Conservation (phyloP, 2,888 invertebrate genomes). For the Eudasyphora cyanicolor region DNA sequence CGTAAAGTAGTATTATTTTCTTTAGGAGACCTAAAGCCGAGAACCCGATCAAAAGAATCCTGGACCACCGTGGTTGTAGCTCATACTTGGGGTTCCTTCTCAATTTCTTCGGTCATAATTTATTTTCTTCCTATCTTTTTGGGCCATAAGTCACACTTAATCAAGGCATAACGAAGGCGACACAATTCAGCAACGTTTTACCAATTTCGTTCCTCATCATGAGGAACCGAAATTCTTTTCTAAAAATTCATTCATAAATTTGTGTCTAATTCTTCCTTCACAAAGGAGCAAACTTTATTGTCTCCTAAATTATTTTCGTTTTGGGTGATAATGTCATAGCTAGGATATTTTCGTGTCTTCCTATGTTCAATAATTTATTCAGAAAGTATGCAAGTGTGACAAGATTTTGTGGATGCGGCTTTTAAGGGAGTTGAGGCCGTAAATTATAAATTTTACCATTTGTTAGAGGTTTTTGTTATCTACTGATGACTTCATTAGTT, state of each 20-base stretch:
- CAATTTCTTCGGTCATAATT: constrained; percentile 46
- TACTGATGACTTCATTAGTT: constrained; percentile 52
- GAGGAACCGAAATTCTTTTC: neutral
- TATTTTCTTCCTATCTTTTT: constrained; percentile 47
- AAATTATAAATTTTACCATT: constrained; percentile 36
- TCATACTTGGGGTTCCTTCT: constrained; percentile 5
- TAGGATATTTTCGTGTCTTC: neutral
- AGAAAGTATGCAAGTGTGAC: constrained; percentile 47
- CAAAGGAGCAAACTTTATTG: constrained; percentile 13
- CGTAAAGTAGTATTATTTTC: constrained; percentile 46
- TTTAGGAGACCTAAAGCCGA: constrained; percentile 22
- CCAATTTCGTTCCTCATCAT: constrained; percentile 9
- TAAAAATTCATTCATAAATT: constrained; percentile 51
- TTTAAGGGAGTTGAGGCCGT: constrained; percentile 1
- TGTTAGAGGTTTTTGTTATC: constrained; percentile 15
- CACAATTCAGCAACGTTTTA: constrained; percentile 26
- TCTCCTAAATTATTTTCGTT: constrained; percentile 23
- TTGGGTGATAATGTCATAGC: constrained; percentile 36
- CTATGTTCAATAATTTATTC: constrained; percentile 39
- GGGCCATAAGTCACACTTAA: constrained; percentile 66
- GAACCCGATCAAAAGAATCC: neutral
- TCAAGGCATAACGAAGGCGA: constrained; percentile 65
- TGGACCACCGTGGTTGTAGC: constrained; percentile 51
- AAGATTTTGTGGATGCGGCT: neutral
- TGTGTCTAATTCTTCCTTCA: neutral